These are phyloP conservation scores for Gisinianus flammeolus DNA, from an alignment of 2,888 invertebrate species.

Conservation along the genomic window DNA sequence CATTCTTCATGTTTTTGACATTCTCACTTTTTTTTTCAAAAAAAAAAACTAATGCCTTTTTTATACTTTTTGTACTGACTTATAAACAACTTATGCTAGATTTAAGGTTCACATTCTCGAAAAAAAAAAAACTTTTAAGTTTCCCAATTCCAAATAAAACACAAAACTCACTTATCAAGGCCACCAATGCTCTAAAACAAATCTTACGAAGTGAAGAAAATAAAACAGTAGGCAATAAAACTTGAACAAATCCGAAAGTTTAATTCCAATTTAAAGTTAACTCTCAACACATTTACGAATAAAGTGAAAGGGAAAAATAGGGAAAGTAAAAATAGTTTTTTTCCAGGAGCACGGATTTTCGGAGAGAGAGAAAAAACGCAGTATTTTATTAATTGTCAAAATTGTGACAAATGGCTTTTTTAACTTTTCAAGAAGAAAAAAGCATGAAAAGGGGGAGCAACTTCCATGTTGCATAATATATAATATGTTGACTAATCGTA, in stretches of 20 bases:
- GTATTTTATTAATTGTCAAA: background rate
- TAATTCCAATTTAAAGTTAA: too few species aligned
- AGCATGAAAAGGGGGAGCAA: too few species aligned
- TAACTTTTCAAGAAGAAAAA: background rate
- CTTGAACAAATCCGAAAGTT: background rate
- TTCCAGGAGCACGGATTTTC: too few species aligned
- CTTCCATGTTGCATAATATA: background rate
- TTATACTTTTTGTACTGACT: background rate
- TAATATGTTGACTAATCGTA: background rate
- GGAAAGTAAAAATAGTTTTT: background rate
- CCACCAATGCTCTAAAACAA: background rate
- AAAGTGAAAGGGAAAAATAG: background rate
- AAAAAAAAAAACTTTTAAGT: background rate
- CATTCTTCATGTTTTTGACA: background rate
- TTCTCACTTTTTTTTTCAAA: background rate
- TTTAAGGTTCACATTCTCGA: too few species aligned
- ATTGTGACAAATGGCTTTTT: background rate
- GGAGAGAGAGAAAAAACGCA: background rate
- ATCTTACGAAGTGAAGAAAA: background rate
- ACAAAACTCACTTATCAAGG: background rate
- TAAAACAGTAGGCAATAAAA: background rate
- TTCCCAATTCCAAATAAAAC: background rate
- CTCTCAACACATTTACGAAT: background rate
- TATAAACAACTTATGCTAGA: too few species aligned
- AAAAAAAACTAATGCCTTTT: background rate